Percentiles rank a stretch among this genome's conserved stretches.
These are phyloP conservation scores for Pentamera pediparva DNA, from an alignment of 53 echinoderm and acorn worm species.

Conservation along the genomic window DNA sequence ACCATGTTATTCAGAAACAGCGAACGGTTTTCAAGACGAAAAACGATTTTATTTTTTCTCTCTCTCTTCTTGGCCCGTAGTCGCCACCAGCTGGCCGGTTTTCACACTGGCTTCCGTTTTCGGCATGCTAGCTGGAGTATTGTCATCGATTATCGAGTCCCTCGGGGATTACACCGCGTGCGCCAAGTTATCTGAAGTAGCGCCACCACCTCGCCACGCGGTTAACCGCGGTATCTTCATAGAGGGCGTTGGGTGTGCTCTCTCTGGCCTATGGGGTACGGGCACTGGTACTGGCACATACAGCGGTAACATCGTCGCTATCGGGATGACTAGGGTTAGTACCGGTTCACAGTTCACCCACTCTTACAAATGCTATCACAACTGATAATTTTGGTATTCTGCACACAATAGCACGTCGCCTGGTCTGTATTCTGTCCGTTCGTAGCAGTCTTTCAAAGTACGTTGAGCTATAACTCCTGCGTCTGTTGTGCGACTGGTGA, in stretches of 20 bases:
- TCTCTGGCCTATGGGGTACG: constrained; percentile 84
- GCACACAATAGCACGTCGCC: too few species aligned
- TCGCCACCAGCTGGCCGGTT: constrained; percentile 49
- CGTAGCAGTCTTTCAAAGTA: too few species aligned
- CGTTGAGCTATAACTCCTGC: too few species aligned
- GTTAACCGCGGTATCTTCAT: constrained; percentile 86
- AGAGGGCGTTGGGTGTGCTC: constrained; percentile 66
- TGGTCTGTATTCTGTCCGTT: too few species aligned
- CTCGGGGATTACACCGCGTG: constrained; percentile 59
- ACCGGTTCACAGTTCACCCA: too few species aligned
- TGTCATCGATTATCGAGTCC: constrained; percentile 65
- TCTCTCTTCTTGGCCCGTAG: constrained; percentile 1
- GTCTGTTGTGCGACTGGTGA: too few species aligned
- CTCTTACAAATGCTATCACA: too few species aligned
- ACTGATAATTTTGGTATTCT: too few species aligned
- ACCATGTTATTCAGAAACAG: too few species aligned
- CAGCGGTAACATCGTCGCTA: constrained; percentile 52
- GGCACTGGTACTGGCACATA: constrained; percentile 70
- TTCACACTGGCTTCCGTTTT: constrained; percentile 40
- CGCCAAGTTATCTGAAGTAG: constrained; percentile 57
- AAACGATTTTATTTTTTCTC: too few species aligned
- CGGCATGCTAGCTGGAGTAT: constrained; percentile 48
- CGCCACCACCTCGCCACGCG: constrained; percentile 78
- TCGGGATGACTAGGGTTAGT: constrained; percentile 66
- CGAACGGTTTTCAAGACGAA: too few species aligned